Base-by-base conservation (phyloP, 2,797 vertebrate genomes). In the Lagocephalus sceleratus region DNA sequence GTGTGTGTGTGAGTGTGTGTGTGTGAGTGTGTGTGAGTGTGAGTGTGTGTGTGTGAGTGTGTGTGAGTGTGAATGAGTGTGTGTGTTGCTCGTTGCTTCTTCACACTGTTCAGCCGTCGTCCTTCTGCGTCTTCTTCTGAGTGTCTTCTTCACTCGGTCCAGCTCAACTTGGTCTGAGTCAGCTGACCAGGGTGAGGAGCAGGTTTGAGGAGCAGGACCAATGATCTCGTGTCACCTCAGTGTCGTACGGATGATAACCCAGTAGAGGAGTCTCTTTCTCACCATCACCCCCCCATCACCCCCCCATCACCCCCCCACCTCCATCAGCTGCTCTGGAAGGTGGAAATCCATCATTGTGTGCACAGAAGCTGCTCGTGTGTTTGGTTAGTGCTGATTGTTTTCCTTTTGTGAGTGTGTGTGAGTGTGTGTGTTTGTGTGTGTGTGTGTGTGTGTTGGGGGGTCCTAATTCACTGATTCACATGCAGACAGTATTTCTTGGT, bases 341-440 rank as follows among this genome's bases (percentile, higher is more conserved):
- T 86, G 79, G 79, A 85, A 75, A 86, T 81, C 81, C 79, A 80
- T 86, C 87, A 84, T 79, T 75, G 70, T 77, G 73, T 73, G 60
- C 66, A 61, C 63, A 71, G 59, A 69, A 44, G 66, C 41, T 64
- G 39, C 51, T 57, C 5, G 17, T 49, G 47, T 35, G 41, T 42
- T 62, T 26, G 51, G 47, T 47, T 20, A 52, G 15, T n/a, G 23
- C 29, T 15, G 17, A 42, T 42, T 42, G 8, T 42, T 42, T 17
- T 41, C 9, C 19, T 40, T 40, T 40, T 8, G 14, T 2, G 39
- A 9, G 14, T 40, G 14, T n/a, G 14, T 40, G 14, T 15, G 38
- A 5, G 8, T n/a, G 38, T n/a, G 35, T 38, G 41, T 21, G 47
- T n/a, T 48, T 61, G 43, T 57, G 57, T 66, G 50, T 47, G 54